A percentile compares a stretch with the other conserved stretches of the same genome.
These are phyloP conservation scores for Callipepla californica DNA, from an alignment of 2,113 vertebrate genomes.

Conservation along the genomic window DNA sequence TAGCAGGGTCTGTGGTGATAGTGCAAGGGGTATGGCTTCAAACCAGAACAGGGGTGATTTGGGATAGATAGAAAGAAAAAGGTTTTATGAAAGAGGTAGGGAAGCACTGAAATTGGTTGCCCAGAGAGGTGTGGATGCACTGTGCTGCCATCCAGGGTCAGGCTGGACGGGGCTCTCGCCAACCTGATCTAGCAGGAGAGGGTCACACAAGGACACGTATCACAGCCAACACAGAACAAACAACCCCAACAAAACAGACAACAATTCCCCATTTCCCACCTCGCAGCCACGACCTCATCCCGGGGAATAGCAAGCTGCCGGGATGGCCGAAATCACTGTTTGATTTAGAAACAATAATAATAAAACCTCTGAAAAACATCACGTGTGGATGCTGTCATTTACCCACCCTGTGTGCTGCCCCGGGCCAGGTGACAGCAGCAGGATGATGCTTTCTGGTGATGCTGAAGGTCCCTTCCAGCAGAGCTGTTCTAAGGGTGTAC, in stretches of 20 bases:
- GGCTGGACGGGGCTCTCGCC: too few relatives aligned
- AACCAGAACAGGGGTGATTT: too few relatives aligned
- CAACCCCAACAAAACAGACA: not conserved
- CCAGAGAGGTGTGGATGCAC: too few relatives aligned
- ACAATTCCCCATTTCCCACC: not conserved
- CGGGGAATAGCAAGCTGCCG: rapidly evolving
- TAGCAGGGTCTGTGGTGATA: too few relatives aligned
- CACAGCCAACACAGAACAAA: not conserved
- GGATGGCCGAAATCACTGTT: rapidly evolving
- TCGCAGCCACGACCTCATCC: not conserved
- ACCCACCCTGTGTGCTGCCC: not conserved
- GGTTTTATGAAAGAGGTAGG: too few relatives aligned
- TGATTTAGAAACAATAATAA: not conserved
- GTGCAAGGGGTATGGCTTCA: too few relatives aligned
- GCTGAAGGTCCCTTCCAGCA: not conserved
- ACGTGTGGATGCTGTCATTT: rapidly evolving
- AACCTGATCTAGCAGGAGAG: too few relatives aligned
- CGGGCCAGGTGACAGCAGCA: not conserved
- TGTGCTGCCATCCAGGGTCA: too few relatives aligned
- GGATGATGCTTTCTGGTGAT: not conserved
- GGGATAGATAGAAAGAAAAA: too few relatives aligned
- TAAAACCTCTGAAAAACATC: rapidly evolving
- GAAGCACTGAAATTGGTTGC: too few relatives aligned
- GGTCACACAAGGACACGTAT: not conserved
- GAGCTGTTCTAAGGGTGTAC: not conserved